A percentile compares a stretch with the other conserved stretches of the same genome.
Conservation (phyloP, 2,888 invertebrate species). For the Mythimna albipuncta region DNA sequence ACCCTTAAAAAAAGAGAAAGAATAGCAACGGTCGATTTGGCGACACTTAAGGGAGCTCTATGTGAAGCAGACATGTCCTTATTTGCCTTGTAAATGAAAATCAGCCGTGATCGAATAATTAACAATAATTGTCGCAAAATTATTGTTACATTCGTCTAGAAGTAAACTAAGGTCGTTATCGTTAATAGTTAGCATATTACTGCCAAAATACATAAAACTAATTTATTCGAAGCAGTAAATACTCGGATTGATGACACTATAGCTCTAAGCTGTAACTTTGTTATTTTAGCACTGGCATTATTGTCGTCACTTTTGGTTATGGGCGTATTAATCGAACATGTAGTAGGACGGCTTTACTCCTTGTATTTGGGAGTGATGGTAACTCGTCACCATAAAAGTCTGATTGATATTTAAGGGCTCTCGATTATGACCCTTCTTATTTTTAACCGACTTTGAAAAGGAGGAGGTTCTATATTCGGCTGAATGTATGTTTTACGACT, state of each 20-base stretch:
- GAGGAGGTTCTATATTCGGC: too few relatives aligned
- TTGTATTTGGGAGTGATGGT: constrained; percentile 3
- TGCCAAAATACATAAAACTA: constrained; percentile 73
- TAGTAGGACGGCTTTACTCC: constrained; percentile 9
- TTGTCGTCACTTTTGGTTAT: constrained; percentile 51
- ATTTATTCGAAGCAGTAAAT: constrained; percentile 72
- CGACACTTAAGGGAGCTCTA: neutral
- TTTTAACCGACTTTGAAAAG: too few relatives aligned
- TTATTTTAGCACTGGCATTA: constrained; percentile 46
- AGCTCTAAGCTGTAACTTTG: constrained; percentile 54
- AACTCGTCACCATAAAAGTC: constrained; percentile 31
- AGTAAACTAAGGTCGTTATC: constrained; percentile 56
- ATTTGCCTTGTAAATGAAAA: neutral
- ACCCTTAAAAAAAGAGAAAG: neutral
- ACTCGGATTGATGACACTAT: constrained; percentile 68
- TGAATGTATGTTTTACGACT: constrained; percentile 14
- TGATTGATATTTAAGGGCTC: constrained; percentile 24
- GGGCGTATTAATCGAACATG: constrained; percentile 39
- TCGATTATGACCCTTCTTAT: constrained; percentile 12
- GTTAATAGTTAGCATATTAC: constrained; percentile 60
- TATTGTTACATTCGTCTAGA: constrained; percentile 26
- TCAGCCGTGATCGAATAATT: constrained; percentile 11
- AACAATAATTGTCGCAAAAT: constrained; percentile 30
- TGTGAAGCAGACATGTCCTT: neutral
- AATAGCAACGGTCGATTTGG: neutral